These are phyloP conservation scores for Channa maculata DNA, from an alignment of 2,113 vertebrate genomes.

Conservation along the genomic window DNA sequence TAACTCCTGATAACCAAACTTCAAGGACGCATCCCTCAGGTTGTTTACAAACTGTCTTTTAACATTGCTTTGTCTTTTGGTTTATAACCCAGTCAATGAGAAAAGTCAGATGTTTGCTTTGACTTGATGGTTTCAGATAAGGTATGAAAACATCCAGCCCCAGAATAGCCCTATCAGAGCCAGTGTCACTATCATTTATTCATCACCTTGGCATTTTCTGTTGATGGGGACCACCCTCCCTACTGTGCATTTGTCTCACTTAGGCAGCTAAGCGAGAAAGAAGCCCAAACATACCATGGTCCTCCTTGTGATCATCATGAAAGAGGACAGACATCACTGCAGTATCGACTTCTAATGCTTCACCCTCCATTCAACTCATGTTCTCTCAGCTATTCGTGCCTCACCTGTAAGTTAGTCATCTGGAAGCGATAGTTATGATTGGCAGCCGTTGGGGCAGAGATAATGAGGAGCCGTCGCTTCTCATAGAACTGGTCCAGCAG, in stretches of 20 bases:
- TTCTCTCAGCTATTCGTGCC: slow-evolving; percentile 21
- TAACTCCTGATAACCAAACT: not conserved
- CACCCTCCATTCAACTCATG: not conserved
- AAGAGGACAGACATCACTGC: not conserved
- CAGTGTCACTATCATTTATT: slow-evolving; percentile 44
- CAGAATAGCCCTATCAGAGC: slow-evolving; percentile 54
- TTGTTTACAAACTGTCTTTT: slow-evolving; percentile 3
- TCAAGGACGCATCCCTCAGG: slow-evolving; percentile 2
- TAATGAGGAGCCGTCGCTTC: slow-evolving; percentile 93
- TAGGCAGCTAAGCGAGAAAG: slow-evolving; percentile 8
- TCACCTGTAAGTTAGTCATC: slow-evolving; percentile 95
- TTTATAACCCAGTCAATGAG: slow-evolving; percentile 19
- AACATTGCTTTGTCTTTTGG: slow-evolving; percentile 13
- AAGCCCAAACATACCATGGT: not conserved
- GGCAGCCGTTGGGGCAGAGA: slow-evolving; percentile 94
- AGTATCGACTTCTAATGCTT: not conserved
- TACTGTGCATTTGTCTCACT: slow-evolving; percentile 20
- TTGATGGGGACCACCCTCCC: slow-evolving; percentile 17
- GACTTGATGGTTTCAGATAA: slow-evolving; percentile 57
- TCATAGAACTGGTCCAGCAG: slow-evolving; percentile 98
- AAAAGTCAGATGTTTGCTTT: slow-evolving; percentile 55
- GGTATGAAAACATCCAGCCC: slow-evolving; percentile 27
- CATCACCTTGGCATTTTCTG: slow-evolving; percentile 45
- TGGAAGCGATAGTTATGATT: slow-evolving; percentile 96
- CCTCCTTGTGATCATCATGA: not conserved